Percentiles rank a stretch among this genome's conserved stretches.
These are phyloP conservation scores for Gavialis gangeticus DNA, from an alignment of 2,113 vertebrate species.

Conservation along the genomic window DNA sequence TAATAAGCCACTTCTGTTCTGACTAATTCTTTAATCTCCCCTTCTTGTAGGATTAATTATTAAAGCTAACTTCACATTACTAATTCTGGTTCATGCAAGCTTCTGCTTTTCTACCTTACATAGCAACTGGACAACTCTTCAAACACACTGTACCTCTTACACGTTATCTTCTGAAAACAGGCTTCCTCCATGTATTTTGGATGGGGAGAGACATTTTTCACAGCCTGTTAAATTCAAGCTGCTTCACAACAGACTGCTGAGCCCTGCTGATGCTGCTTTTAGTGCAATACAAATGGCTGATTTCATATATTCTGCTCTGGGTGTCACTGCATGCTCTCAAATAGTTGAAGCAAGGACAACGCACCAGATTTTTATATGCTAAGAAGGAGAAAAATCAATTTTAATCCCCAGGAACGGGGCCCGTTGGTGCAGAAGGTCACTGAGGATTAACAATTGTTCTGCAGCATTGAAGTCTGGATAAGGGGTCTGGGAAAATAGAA, in stretches of 20 bases:
- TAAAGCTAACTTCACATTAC: not conserved
- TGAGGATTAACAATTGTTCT: not conserved
- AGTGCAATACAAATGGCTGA: not conserved
- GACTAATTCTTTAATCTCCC: constrained; percentile 24
- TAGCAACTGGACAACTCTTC: not conserved
- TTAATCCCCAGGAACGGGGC: not conserved
- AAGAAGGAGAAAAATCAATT: constrained; percentile 26
- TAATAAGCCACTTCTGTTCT: constrained; percentile 4
- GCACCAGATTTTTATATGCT: not conserved
- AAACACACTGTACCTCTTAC: rapidly evolving
- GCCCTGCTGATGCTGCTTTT: not conserved
- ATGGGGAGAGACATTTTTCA: not conserved
- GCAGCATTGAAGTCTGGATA: not conserved
- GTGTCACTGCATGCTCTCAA: constrained; percentile 22
- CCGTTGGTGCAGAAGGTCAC: not conserved
- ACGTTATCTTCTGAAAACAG: not conserved
- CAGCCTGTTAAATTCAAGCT: rapidly evolving
- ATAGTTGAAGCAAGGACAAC: not conserved
- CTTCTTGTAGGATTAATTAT: constrained; percentile 31
- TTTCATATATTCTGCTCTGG: constrained; percentile 14
- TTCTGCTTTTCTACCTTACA: not conserved
- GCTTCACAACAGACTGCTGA: not conserved
- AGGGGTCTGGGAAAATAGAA: not conserved
- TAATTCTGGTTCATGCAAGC: not conserved
- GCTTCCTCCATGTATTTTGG: not conserved